Base-by-base conservation (phyloP, 2,888 invertebrate genomes). In the Carabus problematicus region DNA sequence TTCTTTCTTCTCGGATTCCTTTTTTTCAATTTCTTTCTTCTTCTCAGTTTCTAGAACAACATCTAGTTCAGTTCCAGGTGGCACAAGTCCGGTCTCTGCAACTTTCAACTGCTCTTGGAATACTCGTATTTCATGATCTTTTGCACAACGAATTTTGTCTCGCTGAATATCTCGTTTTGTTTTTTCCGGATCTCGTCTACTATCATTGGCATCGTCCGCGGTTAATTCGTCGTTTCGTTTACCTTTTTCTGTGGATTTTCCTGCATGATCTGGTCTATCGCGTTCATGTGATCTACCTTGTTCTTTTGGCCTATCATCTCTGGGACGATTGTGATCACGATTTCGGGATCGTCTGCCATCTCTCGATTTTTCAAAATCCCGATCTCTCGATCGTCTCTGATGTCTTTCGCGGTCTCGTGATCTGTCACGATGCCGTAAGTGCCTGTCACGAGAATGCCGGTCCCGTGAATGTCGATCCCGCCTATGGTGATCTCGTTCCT, bases 51-150 rank as follows among this genome's bases (percentile, higher is more conserved):
- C 64, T 41, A 81, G 69, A 72, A 80, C 79, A 3, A 78, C 75
- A 70, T 83, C 83, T 76, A 81, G 79, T 76, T 83, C 83, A 75
- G 78, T 82, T 41, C 83, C 83, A 11, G 83, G 83, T 8, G 83
- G 83, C 7, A 83, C 80, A 41, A 83, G 75, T 19, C 83, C 83
- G 8, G 82, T 82, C 74, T 83, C 82, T n/a, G 82, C 79, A 54
- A 82, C 77, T 69, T 77, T 77, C 14, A 82, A 72, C 69, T 79
- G 80, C 72, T 82, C 81, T 18, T 77, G 77, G 60, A 83, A 79
- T n/a, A 80, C 74, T 72, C 80, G 81, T 41, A 78, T 78, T 70
- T 81, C 79, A 70, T 78, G 77, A 71, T 81, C 79, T 71, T 81
- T 81, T 8, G 78, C 79, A 73, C 79, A 80, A 68, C 78, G 80